Percentiles rank a stretch among this genome's conserved stretches.
Evolutionary conservation across 1,140 invertebrate genomes (phyloP).

Genomic region (Papilio glaucus): DNA sequence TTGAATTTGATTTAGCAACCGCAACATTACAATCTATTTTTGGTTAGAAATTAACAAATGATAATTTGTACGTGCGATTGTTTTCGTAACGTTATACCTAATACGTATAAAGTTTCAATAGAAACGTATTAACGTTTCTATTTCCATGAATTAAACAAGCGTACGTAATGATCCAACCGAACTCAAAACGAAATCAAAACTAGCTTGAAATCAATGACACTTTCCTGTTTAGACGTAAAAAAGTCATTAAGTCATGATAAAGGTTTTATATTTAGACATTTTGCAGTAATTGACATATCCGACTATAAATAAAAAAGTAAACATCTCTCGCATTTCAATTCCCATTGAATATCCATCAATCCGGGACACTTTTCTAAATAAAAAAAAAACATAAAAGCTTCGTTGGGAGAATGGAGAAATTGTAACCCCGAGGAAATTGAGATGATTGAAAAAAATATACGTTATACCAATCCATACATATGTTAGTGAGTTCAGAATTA

Average conservation of each 20-base stretch:
- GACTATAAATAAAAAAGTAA: too few species aligned
- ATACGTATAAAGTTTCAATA: too few species aligned
- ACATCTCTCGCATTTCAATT: background rate
- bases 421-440: conserved; percentile 32
- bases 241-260: too few species aligned
- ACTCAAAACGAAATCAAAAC: background rate
- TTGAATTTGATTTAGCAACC: background rate
- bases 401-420: background rate
- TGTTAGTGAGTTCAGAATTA: conserved; percentile 16
- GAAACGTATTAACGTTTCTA: too few species aligned
- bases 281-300: too few species aligned
- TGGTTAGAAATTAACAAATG: background rate
- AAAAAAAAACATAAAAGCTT: background rate
- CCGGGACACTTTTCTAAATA: background rate
- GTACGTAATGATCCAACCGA: too few species aligned
- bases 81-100: background rate
- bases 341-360: background rate
- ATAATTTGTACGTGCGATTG: background rate
- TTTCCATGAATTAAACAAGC: too few species aligned
- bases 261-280: too few species aligned
- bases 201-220: too few species aligned
- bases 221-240: too few species aligned
- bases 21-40: background rate
- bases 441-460: conserved; percentile 29
- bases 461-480: background rate